A percentile compares a stretch with the other conserved stretches of the same genome.
Conservation (phyloP, 2,797 vertebrate species). For the Rhinatrema bivittatum region DNA sequence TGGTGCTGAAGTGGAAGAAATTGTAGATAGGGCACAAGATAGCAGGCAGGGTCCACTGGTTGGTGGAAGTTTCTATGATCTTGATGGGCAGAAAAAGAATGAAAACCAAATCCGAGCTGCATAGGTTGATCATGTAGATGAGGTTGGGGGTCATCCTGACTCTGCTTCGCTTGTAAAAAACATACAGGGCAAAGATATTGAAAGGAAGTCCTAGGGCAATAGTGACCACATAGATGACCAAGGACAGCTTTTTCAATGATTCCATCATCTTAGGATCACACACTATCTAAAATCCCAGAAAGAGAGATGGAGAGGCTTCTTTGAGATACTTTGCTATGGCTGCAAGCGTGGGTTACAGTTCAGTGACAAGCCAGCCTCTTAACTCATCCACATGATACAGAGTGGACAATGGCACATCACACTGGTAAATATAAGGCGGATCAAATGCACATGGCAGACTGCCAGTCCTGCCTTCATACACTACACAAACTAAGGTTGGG, state of each 20-base stretch:
- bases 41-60: slow-evolving; percentile 59
- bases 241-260: slow-evolving; percentile 12
- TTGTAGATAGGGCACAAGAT: slow-evolving; percentile 60
- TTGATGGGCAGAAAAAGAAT: slow-evolving; percentile 69
- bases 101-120: slow-evolving; percentile 67
- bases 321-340: too few relatives aligned
- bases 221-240: slow-evolving; percentile 61
- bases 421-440: neutral
- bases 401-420: too few relatives aligned
- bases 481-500: slow-evolving; percentile 1
- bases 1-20: slow-evolving; percentile 64
- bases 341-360: too few relatives aligned
- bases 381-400: too few relatives aligned
- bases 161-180: slow-evolving; percentile 56
- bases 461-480: neutral
- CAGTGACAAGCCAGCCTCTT: too few relatives aligned
- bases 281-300: neutral
- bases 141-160: slow-evolving; percentile 74
- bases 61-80: slow-evolving; percentile 49
- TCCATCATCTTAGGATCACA: slow-evolving; percentile 3
- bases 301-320: neutral
- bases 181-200: slow-evolving; percentile 69
- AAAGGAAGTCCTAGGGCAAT: slow-evolving; percentile 71
- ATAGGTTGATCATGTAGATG: slow-evolving; percentile 77
- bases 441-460: neutral